These are phyloP conservation scores for Crotalus tigris DNA, from an alignment of 2,113 vertebrate species.

Conservation along the genomic window DNA sequence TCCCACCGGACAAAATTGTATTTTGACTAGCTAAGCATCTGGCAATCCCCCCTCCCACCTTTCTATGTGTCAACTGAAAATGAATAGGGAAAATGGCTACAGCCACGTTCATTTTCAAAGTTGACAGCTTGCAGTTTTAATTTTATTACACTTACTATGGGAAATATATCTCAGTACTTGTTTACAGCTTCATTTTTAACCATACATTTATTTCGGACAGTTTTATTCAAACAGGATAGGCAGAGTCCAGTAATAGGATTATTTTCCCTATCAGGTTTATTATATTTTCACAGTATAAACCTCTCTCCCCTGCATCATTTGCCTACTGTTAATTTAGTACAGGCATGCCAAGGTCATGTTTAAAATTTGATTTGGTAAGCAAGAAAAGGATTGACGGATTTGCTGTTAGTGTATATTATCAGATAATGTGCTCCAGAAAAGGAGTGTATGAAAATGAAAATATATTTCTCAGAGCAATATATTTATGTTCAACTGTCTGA, in stretches of 20 bases:
- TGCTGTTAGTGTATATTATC: constrained; percentile 23
- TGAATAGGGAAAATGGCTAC: too few relatives aligned
- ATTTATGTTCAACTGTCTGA: constrained; percentile 37
- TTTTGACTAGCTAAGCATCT: too few relatives aligned
- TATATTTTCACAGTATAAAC: constrained; percentile 32
- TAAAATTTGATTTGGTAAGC: constrained; percentile 39
- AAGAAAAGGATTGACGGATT: constrained; percentile 38
- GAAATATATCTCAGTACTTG: background rate
- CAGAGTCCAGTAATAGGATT: background rate
- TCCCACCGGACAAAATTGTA: too few relatives aligned
- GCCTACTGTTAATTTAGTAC: constrained; percentile 45
- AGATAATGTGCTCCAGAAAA: constrained; percentile 24
- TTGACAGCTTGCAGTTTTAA: background rate
- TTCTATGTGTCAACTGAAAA: too few relatives aligned
- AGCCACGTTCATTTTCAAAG: too few relatives aligned
- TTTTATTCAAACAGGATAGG: background rate
- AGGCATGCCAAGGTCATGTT: background rate
- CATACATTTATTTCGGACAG: background rate
- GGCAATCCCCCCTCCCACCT: too few relatives aligned
- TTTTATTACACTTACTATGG: constrained; percentile 18
- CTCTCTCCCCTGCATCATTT: constrained; percentile 29
- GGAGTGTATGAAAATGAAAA: constrained; percentile 44
- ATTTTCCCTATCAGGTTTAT: constrained; percentile 26
- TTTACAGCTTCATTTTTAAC: background rate
- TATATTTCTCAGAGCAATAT: constrained; percentile 29